Evolutionary conservation across 1,140 invertebrate genomes (phyloP), one percentile per base, ranked within the genome.

Genomic region (Lineus longissimus): DNA sequence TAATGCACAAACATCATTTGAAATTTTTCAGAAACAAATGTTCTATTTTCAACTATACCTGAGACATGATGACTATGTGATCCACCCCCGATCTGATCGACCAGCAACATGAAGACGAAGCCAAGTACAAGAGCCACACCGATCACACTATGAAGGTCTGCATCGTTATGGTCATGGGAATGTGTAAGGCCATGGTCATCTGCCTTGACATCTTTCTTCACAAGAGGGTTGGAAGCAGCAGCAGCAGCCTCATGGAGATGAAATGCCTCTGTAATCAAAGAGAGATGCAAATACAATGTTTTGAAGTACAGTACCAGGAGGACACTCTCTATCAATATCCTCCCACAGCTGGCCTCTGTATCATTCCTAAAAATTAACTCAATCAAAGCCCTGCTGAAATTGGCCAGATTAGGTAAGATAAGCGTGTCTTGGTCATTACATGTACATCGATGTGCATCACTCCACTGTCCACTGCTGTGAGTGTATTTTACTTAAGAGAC

Each of bases 81-180:
- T 6, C 79, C 73, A 23, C 85, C 85, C 62, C 84, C 76, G 40
- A 84, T 82, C 72, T 97, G 93, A 82, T 99, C 97, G 2, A 99
- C 90, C 9, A 99, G 78, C 55, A 99, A 84, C 97, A 99, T 99
- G 76, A 99, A 95, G 22, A 98, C 87, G 82, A 99, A 99, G 19
- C 95, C 91, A 33, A 89, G 73, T n/a, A 93, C 87, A 33, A 93
- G 82, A 31, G 88, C 86, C 29, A 91, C 78, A 45, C 91, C 91
- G 70, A 92, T 90, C 11, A 73, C 59, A 17, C 73, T 74, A 65
- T 81, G 77, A 25, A 74, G 70, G 55, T 76, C 73, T 36, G 64
- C 62, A 23, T 77, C 67, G 17, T 51, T n/a, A 64, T 79, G 70
- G 43, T 71, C 63, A 64, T 77, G 70, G 29, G 65, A 61, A 41